Evolutionary conservation across 2,113 vertebrate genomes (phyloP).

Genomic region (Thymallus thymallus): DNA sequence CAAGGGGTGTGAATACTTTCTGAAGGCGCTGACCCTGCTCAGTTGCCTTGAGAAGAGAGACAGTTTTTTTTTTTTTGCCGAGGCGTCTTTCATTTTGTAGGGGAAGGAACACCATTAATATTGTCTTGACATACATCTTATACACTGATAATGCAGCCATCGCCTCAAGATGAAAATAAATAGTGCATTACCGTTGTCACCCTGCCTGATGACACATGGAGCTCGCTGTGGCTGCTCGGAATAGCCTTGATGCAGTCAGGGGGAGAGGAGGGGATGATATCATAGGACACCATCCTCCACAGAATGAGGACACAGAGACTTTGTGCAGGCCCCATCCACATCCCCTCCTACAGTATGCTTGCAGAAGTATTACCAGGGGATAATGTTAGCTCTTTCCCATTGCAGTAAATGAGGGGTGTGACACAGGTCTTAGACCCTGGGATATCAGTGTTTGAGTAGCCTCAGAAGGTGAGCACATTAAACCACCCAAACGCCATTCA

Average conservation of each 20-base stretch:
- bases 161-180: constrained; percentile 75
- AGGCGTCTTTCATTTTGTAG: constrained; percentile 68
- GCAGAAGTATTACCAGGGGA: neutral
- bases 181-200: constrained; percentile 73
- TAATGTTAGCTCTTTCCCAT: neutral
- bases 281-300: constrained; percentile 17
- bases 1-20: too few species aligned
- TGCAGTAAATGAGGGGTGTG: neutral
- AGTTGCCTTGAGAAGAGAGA: constrained; percentile 70
- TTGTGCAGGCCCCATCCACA: neutral
- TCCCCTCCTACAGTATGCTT: neutral
- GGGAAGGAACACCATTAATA: constrained; percentile 70
- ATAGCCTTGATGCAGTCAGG: constrained; percentile 40
- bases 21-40: constrained; percentile 39
- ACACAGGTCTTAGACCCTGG: neutral
- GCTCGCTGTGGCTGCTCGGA: constrained; percentile 54
- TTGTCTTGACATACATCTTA: constrained; percentile 71
- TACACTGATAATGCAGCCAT: constrained; percentile 73
- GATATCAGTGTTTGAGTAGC: constrained; percentile 2
- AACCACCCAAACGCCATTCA: constrained; percentile 17
- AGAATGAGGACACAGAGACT: constrained; percentile 22
- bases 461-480: constrained; percentile 17
- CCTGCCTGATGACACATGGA: constrained; percentile 68
- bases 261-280: neutral
- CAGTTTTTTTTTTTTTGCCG: constrained; percentile 75